Base-by-base conservation (phyloP, 2,113 vertebrate species). In the Epinephelus fuscoguttatus region DNA sequence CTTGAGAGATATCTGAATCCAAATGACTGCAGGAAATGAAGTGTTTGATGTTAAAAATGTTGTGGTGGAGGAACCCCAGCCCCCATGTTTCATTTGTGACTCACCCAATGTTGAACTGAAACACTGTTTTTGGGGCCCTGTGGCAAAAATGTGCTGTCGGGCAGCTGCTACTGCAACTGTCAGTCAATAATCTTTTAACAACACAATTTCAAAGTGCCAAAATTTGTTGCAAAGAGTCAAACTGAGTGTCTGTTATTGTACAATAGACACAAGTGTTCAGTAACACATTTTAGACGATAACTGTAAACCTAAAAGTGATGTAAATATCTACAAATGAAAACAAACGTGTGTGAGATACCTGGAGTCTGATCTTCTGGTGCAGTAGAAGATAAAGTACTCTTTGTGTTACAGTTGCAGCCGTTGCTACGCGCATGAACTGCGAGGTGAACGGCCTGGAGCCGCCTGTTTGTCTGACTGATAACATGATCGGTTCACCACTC, bases 351-450 rank as follows among this genome's bases (percentile, higher is more conserved):
- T 1, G 2, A 45, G 40, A 42, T 42, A 42, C 7, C 6, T 10
- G 2, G 40, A 18, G 15, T 18, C 19, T 9, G 30, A 18, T 56
- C 0, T 30, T 27, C 8, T n/a, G 12, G 14, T 66, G 6, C 15
- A 14, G 4, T 47, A 18, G 8, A 61, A 12, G 3, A 8, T 37
- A 53, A 80, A 52, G 1, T 50, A 1, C n/a, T 55, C 2, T 52
- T 72, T 81, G 9, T 85, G 71, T 90, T 88, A 19, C 91, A 99
- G 98, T 99, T 95, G 97, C 98, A 96, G 96, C 94, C 21, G 82
- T 96, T 80, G 97, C 96, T 12, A 95, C 96, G 76, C 85, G 87
- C 60, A 92, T 99, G 68, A 99, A 99, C 89, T 97, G 94, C 81
- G 95, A 97, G 89, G 88, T 99, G 91, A 99, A 99, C 75, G 83